Evolutionary conservation across 2,888 invertebrate genomes (phyloP).

Genomic region (Congeria kusceri): DNA sequence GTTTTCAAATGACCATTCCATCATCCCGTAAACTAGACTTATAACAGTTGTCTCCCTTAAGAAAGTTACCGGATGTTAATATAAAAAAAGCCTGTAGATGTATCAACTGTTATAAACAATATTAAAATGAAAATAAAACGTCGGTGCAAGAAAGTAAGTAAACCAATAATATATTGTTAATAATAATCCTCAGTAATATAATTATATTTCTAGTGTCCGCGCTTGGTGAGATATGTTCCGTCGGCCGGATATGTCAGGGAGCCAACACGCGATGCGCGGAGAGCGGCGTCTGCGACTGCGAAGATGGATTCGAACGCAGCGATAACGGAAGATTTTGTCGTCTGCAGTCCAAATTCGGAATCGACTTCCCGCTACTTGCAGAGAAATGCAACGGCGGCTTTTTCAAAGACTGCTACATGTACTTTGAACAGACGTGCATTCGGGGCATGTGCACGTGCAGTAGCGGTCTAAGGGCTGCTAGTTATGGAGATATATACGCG

Average conservation of each 20-base stretch:
- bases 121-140: too few relatives aligned
- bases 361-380: constrained; percentile 63
- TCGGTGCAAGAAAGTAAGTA: too few relatives aligned
- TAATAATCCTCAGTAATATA: too few relatives aligned
- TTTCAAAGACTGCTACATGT: constrained; percentile 63
- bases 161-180: too few relatives aligned
- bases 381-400: constrained; percentile 59
- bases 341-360: constrained; percentile 58
- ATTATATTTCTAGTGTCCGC: constrained; percentile 56
- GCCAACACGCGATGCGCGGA: constrained; percentile 59
- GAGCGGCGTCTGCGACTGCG: constrained; percentile 56
- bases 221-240: constrained; percentile 57
- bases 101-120: too few relatives aligned
- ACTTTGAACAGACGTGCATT: constrained; percentile 62
- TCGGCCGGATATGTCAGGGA: constrained; percentile 54
- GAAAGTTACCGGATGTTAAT: too few relatives aligned
- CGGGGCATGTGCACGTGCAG: constrained; percentile 58
- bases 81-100: too few relatives aligned
- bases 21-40: too few relatives aligned
- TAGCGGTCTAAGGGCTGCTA: constrained; percentile 43
- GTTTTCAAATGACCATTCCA: too few relatives aligned
- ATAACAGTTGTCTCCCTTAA: too few relatives aligned
- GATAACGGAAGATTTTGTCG: constrained; percentile 63
- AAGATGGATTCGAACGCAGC: constrained; percentile 55
- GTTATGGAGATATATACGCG: constrained; percentile 39